Base-by-base conservation (phyloP, 2,888 invertebrate species). In the Osedax frankpressi region DNA sequence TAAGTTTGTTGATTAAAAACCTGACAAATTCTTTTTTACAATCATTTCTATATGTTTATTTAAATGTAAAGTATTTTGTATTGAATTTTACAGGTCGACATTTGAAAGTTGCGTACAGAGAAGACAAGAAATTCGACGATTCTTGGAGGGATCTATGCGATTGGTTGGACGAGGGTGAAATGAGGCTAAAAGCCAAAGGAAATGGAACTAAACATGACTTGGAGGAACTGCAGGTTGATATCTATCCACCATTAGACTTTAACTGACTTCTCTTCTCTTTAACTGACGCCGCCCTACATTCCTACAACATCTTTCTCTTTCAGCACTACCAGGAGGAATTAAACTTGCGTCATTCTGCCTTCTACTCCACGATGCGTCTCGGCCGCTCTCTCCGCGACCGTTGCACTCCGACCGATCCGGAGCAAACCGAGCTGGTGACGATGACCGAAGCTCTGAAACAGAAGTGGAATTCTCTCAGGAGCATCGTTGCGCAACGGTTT, bases 111-210 rank as follows among this genome's bases (percentile, higher is more conserved):
- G 82, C 83, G 24, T 79, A 80, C 74, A 81, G 80, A 70, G 84
- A 84, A 74, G 83, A 84, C 75, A 83, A 81, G 59, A 78, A 84
- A 83, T 84, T 84, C 76, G 79, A 83, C 67, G 82, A 83, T 74
- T 78, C 81, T 2, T 84, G 83, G 83, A 80, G 80, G 75, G 76
- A 78, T 2, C 79, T 84, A 24, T 80, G 81, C 78, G 81, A 81
- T 72, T 84, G 84, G 84, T 75, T 84, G 75, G 82, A 83, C 73
- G 81, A 81, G 0, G 80, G 80, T 73, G 79, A 83, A 30, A 75
- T 77, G 26, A 79, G 77, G 24, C 76, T 83, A 71, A 78, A 78
- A 73, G 73, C 78, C 11, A 71, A 26, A 11, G 73, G 73, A 27
- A 69, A 73, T 19, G 70, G 75, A 1, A 65, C 74, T 28, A 77